These are phyloP conservation scores for Ctenomys sociabilis DNA, from an alignment of 2,113 vertebrate species.

Conservation along the genomic window DNA sequence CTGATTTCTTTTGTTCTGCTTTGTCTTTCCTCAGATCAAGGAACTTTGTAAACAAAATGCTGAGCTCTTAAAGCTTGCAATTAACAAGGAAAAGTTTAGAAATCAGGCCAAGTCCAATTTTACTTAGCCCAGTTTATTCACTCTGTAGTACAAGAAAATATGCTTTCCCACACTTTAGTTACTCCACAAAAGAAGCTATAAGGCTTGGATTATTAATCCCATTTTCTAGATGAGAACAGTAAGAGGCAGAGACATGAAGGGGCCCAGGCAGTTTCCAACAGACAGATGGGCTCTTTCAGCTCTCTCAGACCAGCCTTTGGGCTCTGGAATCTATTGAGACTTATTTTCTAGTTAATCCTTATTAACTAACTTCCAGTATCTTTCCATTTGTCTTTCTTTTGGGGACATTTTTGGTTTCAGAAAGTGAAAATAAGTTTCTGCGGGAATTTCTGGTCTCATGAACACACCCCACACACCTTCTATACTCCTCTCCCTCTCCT, in stretches of 20 bases:
- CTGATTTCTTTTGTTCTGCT: not conserved
- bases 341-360: not conserved
- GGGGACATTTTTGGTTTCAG: not conserved
- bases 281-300: not conserved
- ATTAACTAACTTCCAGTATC: not conserved
- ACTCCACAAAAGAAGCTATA: not conserved
- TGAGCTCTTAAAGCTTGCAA: slow-evolving; percentile 16
- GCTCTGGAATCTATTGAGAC: not conserved
- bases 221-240: not conserved
- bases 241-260: not conserved
- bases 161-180: not conserved
- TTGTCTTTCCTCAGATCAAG: not conserved
- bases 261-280: not conserved
- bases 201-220: not conserved
- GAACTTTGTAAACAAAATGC: slow-evolving; percentile 21
- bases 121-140: not conserved
- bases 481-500: rapidly evolving
- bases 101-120: slow-evolving; percentile 31
- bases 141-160: not conserved
- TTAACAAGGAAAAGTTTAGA: not conserved
- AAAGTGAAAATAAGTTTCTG: not conserved
- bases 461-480: not conserved
- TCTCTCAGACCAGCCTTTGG: not conserved
- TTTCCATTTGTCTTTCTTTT: not conserved
- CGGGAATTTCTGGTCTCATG: not conserved